These are phyloP conservation scores for Tetropium fuscum DNA, from an alignment of 2,888 invertebrate species.

Conservation along the genomic window DNA sequence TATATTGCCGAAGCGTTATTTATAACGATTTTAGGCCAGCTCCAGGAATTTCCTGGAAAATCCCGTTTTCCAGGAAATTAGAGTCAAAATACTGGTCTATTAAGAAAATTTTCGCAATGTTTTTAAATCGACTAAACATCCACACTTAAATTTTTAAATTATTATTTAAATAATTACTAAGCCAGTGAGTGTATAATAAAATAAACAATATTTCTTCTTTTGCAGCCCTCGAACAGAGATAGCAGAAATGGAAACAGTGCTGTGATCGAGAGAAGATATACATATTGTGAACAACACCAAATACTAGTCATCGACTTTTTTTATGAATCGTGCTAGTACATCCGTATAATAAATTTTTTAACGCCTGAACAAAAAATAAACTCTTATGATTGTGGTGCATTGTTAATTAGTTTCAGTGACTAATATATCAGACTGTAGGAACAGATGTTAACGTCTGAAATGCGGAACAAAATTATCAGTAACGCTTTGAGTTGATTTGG, in stretches of 20 bases:
- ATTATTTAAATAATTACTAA: too few species aligned
- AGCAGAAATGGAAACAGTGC: conserved; percentile 94
- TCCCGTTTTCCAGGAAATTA: too few species aligned
- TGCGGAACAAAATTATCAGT: conserved; percentile 14
- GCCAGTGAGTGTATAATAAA: too few species aligned
- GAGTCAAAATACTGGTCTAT: too few species aligned
- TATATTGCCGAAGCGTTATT: too few species aligned
- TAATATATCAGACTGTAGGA: conserved; percentile 26
- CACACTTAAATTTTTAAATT: too few species aligned
- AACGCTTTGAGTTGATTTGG: conserved; percentile 9
- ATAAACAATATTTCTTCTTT: conserved; percentile 63
- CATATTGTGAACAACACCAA: conserved; percentile 43
- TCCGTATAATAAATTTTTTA: conserved; percentile 37
- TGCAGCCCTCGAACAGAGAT: conserved; percentile 72
- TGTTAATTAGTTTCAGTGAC: conserved; percentile 58
- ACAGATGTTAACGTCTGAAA: conserved; percentile 8
- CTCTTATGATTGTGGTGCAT: conserved; percentile 65
- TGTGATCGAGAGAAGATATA: conserved; percentile 71
- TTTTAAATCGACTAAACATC: too few species aligned
- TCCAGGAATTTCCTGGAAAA: too few species aligned
- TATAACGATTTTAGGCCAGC: too few species aligned
- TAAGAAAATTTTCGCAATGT: too few species aligned
- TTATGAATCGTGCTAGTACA: conserved; percentile 25
- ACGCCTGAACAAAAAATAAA: conserved; percentile 51
- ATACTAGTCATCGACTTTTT: conserved; percentile 26